A percentile compares a stretch with the other conserved stretches of the same genome.
Conservation (phyloP, 2,888 invertebrate species). For the Onthophagus sagittarius region DNA sequence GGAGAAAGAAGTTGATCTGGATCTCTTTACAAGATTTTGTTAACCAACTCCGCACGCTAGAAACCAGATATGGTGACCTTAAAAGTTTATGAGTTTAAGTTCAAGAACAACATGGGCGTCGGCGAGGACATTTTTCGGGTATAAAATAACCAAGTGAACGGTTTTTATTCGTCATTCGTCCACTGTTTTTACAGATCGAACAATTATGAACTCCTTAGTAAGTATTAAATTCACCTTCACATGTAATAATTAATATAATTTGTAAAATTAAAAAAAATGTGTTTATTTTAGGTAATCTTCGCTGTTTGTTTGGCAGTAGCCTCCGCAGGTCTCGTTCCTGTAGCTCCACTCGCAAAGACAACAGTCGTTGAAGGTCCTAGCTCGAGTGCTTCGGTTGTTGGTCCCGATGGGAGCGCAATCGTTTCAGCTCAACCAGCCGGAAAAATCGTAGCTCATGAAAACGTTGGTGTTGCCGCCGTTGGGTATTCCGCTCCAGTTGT, state of each 20-base stretch:
- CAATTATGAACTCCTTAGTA: not conserved
- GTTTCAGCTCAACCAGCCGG: conserved; percentile 26
- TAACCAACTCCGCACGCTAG: not conserved
- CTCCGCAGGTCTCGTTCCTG: conserved; percentile 17
- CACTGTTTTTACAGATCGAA: not conserved
- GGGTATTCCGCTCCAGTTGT: conserved; percentile 22
- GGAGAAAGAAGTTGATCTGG: not conserved
- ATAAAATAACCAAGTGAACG: not conserved
- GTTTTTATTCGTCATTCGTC: not conserved
- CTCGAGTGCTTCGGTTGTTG: conserved; percentile 24
- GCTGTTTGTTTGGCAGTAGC: conserved; percentile 23
- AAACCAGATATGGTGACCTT: not conserved
- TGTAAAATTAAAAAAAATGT: too few relatives aligned
- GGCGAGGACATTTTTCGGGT: not conserved
- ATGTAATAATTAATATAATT: too few relatives aligned
- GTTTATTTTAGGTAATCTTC: conserved; percentile 20
- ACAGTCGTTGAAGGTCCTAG: conserved; percentile 27
- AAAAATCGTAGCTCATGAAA: conserved; percentile 20
- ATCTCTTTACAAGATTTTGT: not conserved
- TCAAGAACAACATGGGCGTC: not conserved
- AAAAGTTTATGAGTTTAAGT: not conserved
- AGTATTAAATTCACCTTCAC: not conserved
- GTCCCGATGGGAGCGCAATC: conserved; percentile 27
- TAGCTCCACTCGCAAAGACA: conserved; percentile 23
- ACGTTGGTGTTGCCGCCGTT: conserved; percentile 17